These are phyloP conservation scores for Megamerina dolium DNA, from an alignment of 2,888 invertebrate species.

Conservation along the genomic window DNA sequence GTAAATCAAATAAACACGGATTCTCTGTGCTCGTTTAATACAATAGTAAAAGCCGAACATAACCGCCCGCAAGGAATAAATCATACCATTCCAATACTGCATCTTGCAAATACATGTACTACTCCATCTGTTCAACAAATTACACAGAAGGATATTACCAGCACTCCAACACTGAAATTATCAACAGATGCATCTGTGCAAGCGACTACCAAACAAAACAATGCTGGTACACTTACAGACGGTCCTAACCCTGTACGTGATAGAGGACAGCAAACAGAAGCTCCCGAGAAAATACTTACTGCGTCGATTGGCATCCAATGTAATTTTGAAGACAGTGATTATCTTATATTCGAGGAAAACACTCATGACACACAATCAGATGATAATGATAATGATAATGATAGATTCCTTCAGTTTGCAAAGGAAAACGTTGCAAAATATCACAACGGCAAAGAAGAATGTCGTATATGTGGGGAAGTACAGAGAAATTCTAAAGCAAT, in stretches of 20 bases:
- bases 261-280: conserved; percentile 16
- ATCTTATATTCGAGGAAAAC: conserved; percentile 2
- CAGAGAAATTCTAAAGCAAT: conserved; percentile 13
- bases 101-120: no score
- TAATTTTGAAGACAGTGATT: conserved; percentile 8
- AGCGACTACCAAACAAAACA: neutral
- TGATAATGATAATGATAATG: conserved; percentile 3
- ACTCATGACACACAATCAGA: neutral
- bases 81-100: no score
- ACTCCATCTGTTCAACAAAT: no score
- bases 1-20: conserved; percentile 10
- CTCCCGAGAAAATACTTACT: neutral
- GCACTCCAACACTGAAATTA: no score
- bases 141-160: no score
- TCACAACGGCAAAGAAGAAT: conserved; percentile 29
- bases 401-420: conserved; percentile 20
- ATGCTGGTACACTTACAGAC: conserved; percentile 9
- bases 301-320: conserved; percentile 28
- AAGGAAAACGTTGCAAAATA: conserved; percentile 21
- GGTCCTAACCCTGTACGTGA: conserved; percentile 11
- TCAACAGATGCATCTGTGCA: neutral
- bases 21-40: no score
- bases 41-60: no score
- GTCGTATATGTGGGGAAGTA: conserved; percentile 33
- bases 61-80: no score